phyloP scores from a whole-genome alignment of 1,140 invertebrate genomes.

The Heliconius nattereri region DNA sequence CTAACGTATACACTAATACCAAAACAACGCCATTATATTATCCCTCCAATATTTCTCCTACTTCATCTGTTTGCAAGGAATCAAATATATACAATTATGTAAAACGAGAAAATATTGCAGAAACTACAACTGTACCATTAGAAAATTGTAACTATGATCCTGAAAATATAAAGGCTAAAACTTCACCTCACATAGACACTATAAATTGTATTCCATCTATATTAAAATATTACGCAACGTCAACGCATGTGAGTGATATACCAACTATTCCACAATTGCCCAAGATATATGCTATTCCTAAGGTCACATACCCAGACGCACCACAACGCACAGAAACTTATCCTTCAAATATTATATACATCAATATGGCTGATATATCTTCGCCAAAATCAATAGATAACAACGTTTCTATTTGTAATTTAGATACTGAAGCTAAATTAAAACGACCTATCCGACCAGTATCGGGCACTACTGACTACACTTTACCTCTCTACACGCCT shows the following conservation, averaged over 20 bases:
- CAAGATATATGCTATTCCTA: not conserved
- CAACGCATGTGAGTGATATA: not conserved
- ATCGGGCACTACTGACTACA: not conserved
- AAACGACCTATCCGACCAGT: not conserved
- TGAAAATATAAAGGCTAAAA: not conserved
- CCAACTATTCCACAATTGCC: not conserved
- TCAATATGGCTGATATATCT: conserved; percentile 6
- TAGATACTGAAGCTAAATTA: conserved; percentile 1
- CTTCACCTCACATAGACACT: not conserved
- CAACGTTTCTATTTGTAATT: not conserved
- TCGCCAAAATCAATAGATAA: not conserved
- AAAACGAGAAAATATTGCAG: not conserved
- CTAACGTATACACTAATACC: conserved; percentile 10
- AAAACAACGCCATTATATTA: not conserved
- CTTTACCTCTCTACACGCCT: not conserved
- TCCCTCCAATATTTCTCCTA: not conserved
- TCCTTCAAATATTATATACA: not conserved
- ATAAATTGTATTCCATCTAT: not conserved
- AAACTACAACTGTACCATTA: not conserved
- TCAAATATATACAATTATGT: not conserved
- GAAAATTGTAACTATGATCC: not conserved
- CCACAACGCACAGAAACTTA: not conserved
- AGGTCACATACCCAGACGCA: not conserved
- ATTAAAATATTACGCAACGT: not conserved
- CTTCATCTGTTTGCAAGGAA: not conserved